Base-by-base conservation (phyloP, 2,888 invertebrate genomes). In the Hirtodrosophila histrioides region DNA sequence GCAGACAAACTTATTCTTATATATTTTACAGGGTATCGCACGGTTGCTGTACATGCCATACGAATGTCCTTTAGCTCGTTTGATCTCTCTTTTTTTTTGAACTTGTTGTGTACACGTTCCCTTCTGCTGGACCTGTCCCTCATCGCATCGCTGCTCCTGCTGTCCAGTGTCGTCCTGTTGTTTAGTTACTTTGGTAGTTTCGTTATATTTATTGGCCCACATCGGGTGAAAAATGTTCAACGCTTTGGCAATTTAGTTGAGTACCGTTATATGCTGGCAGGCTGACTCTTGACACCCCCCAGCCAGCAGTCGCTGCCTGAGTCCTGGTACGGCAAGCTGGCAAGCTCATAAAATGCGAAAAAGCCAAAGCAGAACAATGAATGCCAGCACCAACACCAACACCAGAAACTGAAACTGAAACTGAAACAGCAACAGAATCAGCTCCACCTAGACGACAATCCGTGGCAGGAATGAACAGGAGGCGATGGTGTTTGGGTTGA, bases 121-220 rank as follows among this genome's bases (percentile, higher is more conserved):
- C 55, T 35, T 44, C 55, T 17, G 17, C 17, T 17, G 17, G 17
- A 37, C 54, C 62, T 23, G 6, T 43, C 55, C 50, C 46, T 29
- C 46, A 44, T 43, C 29, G 48, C 35, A 17, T 45, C 37, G 37
- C 17, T 33, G 41, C 37, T 23, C 29, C 27, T 55, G 48, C 43
- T 36, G 62, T 50, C 65, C 63, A 50, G 60, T 51, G 77, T 69
- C 58, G 54, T 78, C 61, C 85, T 77, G 82, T 83, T 85, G 82
- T 85, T 83, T 83, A 83, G 82, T 85, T 83, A 83, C 84, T 85
- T 80, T 81, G 82, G 83, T 84, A 85, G 85, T 80, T 85, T 86
- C 83, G 78, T 88, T 87, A 91, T 91, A 91, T 91, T 91, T 91
- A 91, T 91, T 91, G 91, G 89, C 90, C 87, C 86, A 89, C 89